Conservation (phyloP, 1,140 invertebrate species). For the Delia radicum region DNA sequence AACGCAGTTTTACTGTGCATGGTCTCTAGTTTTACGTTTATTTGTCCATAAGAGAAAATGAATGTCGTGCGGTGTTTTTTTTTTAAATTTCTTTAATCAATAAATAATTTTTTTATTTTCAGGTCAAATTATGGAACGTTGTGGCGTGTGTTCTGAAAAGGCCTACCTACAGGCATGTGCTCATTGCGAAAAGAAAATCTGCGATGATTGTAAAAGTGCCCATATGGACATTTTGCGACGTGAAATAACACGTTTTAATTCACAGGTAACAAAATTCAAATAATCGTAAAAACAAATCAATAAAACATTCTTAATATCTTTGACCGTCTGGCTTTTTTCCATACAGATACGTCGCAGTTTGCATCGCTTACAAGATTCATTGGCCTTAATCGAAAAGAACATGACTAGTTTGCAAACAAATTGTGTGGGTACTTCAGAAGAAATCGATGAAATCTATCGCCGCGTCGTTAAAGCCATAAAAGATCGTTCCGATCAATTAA, state of each 20-base stretch:
- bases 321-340: neutral
- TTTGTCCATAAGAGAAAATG: too few species aligned
- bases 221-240: constrained; percentile 94
- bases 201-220: constrained; percentile 87
- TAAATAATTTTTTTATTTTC: constrained; percentile 30
- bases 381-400: constrained; percentile 82
- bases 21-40: too few species aligned
- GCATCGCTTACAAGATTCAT: constrained; percentile 81
- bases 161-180: constrained; percentile 84
- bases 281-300: neutral
- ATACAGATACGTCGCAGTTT: constrained; percentile 73
- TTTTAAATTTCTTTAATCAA: neutral
- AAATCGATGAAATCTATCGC: constrained; percentile 89
- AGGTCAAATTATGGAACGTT: constrained; percentile 80
- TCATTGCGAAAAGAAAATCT: constrained; percentile 93
- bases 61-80: too few species aligned
- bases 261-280: constrained; percentile 66
- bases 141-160: constrained; percentile 92
- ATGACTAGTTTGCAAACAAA: constrained; percentile 80
- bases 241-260: constrained; percentile 92
- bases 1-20: too few species aligned
- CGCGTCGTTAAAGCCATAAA: constrained; percentile 87
- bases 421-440: constrained; percentile 81
- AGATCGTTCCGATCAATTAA: constrained; percentile 84
- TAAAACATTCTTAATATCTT: too few species aligned